phyloP scores from a whole-genome alignment of 2,888 invertebrate genomes.

The Pasiphila rectangulata region DNA sequence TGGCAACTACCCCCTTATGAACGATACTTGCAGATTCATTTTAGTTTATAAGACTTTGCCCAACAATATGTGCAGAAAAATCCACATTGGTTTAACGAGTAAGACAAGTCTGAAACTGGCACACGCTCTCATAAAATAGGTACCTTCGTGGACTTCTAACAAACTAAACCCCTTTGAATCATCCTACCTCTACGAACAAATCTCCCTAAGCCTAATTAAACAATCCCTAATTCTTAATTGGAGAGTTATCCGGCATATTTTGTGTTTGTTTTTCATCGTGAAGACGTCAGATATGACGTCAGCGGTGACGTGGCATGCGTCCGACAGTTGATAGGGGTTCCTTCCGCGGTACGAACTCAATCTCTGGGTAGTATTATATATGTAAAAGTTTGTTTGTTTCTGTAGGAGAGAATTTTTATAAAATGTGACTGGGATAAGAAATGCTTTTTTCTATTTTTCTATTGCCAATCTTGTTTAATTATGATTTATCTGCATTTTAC shows the following conservation, averaged over 20 bases:
- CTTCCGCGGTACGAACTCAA: conserved; percentile 19
- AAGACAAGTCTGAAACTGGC: no score
- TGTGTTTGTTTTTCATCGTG: conserved; percentile 50
- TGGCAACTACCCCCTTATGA: no score
- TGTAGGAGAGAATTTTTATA: neutral
- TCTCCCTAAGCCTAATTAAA: conserved; percentile 16
- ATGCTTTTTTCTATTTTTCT: neutral
- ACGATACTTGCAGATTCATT: no score
- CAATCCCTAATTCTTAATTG: conserved; percentile 27
- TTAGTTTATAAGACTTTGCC: no score
- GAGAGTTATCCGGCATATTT: conserved; percentile 34
- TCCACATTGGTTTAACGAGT: no score
- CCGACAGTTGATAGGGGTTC: conserved; percentile 73
- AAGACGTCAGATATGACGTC: conserved; percentile 59
- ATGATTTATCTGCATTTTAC: no score
- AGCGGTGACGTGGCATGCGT: conserved; percentile 62
- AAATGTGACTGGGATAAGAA: neutral
- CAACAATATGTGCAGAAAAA: no score
- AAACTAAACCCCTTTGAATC: neutral
- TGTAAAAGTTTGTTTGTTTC: conserved; percentile 3
- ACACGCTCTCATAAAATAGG: no score
- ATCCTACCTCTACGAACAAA: neutral
- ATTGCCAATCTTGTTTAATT: no score
- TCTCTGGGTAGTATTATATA: conserved; percentile 3
- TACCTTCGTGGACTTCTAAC: no score